A percentile compares a stretch with the other conserved stretches of the same genome.
Evolutionary conservation across 2,113 vertebrate genomes (phyloP).

Genomic region (Macquaria ambigua): DNA sequence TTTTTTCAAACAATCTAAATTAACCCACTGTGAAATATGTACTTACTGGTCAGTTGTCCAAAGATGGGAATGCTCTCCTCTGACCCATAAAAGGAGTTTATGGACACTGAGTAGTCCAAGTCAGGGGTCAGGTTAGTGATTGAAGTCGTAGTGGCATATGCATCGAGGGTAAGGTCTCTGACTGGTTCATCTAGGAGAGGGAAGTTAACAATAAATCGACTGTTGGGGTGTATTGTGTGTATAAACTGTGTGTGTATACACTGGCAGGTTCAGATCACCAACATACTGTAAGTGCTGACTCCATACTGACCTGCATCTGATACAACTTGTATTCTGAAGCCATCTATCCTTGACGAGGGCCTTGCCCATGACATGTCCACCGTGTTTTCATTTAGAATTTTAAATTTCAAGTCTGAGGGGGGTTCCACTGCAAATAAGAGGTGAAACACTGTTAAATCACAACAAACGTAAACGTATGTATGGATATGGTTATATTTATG

Average conservation of each 20-base stretch:
- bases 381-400: slow-evolving; percentile 98
- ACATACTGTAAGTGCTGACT: background rate
- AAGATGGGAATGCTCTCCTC: slow-evolving; percentile 96
- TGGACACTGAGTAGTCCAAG: slow-evolving; percentile 92
- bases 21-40: background rate
- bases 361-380: slow-evolving; percentile 97
- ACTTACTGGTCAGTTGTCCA: slow-evolving; percentile 97
- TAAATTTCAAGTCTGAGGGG: slow-evolving; percentile 98
- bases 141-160: slow-evolving; percentile 88
- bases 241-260: background rate
- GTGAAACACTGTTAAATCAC: slow-evolving; percentile 75
- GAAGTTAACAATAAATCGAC: background rate
- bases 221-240: background rate
- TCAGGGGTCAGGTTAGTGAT: slow-evolving; percentile 91
- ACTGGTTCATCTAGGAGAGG: slow-evolving; percentile 89
- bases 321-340: slow-evolving; percentile 94
- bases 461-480: slow-evolving; percentile 27
- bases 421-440: slow-evolving; percentile 94
- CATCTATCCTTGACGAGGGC: slow-evolving; percentile 89
- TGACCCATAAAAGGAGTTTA: slow-evolving; percentile 88
- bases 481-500: slow-evolving; percentile 51
- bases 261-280: background rate
- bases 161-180: slow-evolving; percentile 91
- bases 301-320: slow-evolving; percentile 90
- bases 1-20: background rate